These are phyloP conservation scores for Apotomis capreana DNA, from an alignment of 2,888 invertebrate species.

Conservation along the genomic window DNA sequence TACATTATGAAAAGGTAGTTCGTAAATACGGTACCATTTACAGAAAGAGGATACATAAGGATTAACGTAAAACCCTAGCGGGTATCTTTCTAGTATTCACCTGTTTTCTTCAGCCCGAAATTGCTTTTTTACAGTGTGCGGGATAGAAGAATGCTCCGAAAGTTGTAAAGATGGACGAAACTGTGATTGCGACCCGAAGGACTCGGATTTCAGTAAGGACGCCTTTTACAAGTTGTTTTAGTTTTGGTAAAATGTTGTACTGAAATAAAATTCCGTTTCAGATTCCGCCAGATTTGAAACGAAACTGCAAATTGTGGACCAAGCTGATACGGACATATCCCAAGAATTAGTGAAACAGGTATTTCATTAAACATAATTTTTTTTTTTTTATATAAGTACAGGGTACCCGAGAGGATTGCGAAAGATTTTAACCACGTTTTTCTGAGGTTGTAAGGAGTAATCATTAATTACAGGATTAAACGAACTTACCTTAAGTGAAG, in stretches of 20 bases:
- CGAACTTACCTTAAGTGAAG: too few species aligned
- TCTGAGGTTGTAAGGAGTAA: too few species aligned
- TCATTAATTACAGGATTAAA: too few species aligned
- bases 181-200: constrained; percentile 74
- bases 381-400: too few species aligned
- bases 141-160: constrained; percentile 73
- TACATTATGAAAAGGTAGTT: background rate
- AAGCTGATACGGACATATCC: constrained; percentile 72
- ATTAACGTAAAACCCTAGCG: constrained; percentile 1
- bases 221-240: constrained; percentile 33
- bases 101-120: constrained; percentile 26
- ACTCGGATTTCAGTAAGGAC: constrained; percentile 67
- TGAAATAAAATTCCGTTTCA: constrained; percentile 49
- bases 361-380: background rate
- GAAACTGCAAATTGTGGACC: constrained; percentile 79
- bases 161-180: constrained; percentile 60
- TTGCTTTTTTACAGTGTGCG: constrained; percentile 65
- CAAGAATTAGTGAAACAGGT: constrained; percentile 73
- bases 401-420: too few species aligned
- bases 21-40: background rate
- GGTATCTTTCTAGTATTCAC: background rate
- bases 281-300: constrained; percentile 85
- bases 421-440: too few species aligned
- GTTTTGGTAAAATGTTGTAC: background rate
- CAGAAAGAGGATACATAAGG: background rate